Evolutionary conservation across 37 sponge, comb jelly and placozoan species (phyloP).

Genomic region (Cliona cf. orientalis): DNA sequence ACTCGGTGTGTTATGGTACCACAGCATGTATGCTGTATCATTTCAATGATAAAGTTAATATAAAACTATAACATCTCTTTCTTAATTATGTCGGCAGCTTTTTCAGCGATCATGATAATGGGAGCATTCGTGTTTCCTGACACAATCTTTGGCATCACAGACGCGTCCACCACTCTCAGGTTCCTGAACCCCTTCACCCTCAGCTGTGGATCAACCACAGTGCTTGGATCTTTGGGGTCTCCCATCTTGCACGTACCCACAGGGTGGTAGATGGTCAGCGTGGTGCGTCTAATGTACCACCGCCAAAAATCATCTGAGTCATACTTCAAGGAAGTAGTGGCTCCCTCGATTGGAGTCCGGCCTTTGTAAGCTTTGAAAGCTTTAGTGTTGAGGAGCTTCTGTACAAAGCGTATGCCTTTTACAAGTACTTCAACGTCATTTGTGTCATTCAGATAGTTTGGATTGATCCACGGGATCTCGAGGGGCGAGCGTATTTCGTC

Average conservation of each 20-base stretch:
- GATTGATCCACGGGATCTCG: constrained; percentile 60
- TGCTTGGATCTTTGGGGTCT: constrained; percentile 28
- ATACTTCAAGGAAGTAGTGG: constrained; percentile 31
- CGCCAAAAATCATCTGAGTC: constrained; percentile 76
- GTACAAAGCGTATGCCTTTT: constrained; percentile 49
- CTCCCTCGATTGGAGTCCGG: background rate
- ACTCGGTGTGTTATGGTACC: too few relatives aligned
- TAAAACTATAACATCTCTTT: constrained; percentile 21
- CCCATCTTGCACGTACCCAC: constrained; percentile 91
- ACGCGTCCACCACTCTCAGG: constrained; percentile 87
- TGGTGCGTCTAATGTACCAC: constrained; percentile 63
- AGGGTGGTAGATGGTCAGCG: constrained; percentile 60
- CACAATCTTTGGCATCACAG: constrained; percentile 77
- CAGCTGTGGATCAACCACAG: constrained; percentile 83
- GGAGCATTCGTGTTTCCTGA: constrained; percentile 86
- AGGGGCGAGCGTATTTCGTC: constrained; percentile 29
- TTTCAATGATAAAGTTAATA: background rate
- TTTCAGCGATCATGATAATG: constrained; percentile 86
- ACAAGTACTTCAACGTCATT: constrained; percentile 67
- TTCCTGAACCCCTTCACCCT: constrained; percentile 71
- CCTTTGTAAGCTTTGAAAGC: constrained; percentile 13
- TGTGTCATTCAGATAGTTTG: constrained; percentile 65
- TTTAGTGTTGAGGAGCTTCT: constrained; percentile 56
- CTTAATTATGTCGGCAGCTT: constrained; percentile 91
- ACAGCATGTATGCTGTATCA: background rate